phyloP scores from a whole-genome alignment of 2,113 vertebrate genomes.

The Rhagologus leucostigma region DNA sequence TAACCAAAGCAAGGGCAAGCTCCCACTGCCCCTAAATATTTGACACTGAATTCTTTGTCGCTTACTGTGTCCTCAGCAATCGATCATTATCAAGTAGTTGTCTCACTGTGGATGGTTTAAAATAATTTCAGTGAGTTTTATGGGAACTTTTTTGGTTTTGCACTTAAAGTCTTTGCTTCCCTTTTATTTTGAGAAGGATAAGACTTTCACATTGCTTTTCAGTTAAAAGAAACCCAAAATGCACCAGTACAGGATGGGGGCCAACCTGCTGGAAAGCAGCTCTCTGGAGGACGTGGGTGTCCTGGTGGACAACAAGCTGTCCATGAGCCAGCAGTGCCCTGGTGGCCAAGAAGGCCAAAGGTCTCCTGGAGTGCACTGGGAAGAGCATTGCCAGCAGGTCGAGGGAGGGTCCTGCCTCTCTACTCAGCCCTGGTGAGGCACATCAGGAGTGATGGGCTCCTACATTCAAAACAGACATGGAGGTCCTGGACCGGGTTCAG shows the following conservation, averaged over 20 bases:
- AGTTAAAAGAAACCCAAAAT: neutral
- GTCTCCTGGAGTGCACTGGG: neutral
- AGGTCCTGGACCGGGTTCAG: neutral
- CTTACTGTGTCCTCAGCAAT: neutral
- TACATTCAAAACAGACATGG: rapidly evolving
- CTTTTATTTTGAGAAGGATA: neutral
- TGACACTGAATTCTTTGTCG: neutral
- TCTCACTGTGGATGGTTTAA: neutral
- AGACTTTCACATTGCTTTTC: neutral
- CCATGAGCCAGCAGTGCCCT: neutral
- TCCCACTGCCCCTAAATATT: neutral
- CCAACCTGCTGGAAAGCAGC: neutral
- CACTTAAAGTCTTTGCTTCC: neutral
- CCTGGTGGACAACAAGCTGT: neutral
- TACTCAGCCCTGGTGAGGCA: neutral
- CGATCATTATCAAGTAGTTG: neutral
- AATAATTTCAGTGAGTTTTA: neutral
- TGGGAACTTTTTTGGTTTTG: neutral
- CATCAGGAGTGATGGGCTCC: neutral
- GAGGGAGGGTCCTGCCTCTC: too few relatives aligned
- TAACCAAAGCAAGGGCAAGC: neutral
- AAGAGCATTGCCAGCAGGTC: neutral
- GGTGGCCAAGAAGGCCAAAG: neutral
- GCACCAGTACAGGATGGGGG: neutral
- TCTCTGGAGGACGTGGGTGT: neutral